Evolutionary conservation across 2,888 invertebrate genomes (phyloP), one percentile per base, ranked within the genome.

Genomic region (Ormyrus thymus): DNA sequence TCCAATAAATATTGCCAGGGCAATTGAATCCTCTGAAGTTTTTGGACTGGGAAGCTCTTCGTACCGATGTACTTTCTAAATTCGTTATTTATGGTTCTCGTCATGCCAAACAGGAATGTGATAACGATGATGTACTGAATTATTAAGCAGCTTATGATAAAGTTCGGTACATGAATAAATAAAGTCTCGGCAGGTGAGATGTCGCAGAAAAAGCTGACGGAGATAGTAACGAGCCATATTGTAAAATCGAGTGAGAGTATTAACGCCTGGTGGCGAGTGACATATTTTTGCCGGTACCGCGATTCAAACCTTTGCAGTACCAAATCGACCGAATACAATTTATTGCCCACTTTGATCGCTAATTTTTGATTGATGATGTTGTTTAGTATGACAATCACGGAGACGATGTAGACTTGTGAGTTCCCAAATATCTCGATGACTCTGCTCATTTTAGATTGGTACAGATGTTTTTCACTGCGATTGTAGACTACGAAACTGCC

Each of bases 361-460:
- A 72, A 72, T 7, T 11, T 65, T 51, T 77, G 71, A 29, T 55
- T 71, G 46, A 59, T n/a, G 11, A 66, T 64, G n/a, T 13, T 66
- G 15, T 55, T 70, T 0, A 70, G 43, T 56, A 69, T 10, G n/a
- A 69, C 1, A 46, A 69, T 8, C 5, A 69, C 43, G 9, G 76
- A 76, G 9, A 69, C 69, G 6, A 43, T 55, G 45, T 69, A 76
- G 48, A 76, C 55, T 45, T 62, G 55, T 11, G 61, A 66, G 55
- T 77, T 77, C 53, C 77, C 71, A 59, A 77, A 77, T n/a, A 61
- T 5, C n/a, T 72, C 71, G 8, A 77, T 77, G 11, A 48, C 50
- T 55, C 53, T 45, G 43, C 10, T 64, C 69, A 76, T 69, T 62
- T 48, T 76, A 6, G 69, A 56, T 50, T 62, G 9, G 43, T 50